Evolutionary conservation across 2,888 invertebrate genomes (phyloP).

Genomic region (Aphidius colemani): DNA sequence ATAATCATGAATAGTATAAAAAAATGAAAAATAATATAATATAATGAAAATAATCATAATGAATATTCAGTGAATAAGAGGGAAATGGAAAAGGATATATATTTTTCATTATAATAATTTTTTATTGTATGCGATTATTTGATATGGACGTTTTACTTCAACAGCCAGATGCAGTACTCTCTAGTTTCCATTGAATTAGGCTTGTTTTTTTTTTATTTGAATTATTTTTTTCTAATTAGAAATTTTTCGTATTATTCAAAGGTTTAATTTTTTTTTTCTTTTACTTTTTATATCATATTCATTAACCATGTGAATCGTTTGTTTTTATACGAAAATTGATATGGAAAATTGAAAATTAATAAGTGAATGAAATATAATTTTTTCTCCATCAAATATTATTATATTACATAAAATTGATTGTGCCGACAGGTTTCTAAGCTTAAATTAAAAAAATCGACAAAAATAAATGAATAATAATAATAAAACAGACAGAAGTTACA

Average conservation of each 20-base stretch:
- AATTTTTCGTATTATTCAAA: not conserved
- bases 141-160: not conserved
- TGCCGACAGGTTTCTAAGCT: not conserved
- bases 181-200: not conserved
- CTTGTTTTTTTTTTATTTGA: not conserved
- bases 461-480: constrained; percentile 10
- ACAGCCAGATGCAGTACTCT: not conserved
- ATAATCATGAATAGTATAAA: constrained; percentile 27
- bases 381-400: no score
- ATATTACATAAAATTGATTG: not conserved
- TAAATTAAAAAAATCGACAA: not conserved
- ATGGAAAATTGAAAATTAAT: no score
- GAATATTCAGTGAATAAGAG: constrained; percentile 1
- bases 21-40: constrained; percentile 13
- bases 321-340: no score
- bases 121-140: constrained; percentile 35
- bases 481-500: constrained; percentile 14
- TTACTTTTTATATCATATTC: not conserved
- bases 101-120: not conserved
- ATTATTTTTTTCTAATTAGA: not conserved
- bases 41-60: not conserved
- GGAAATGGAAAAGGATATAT: constrained; percentile 4
- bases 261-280: not conserved
- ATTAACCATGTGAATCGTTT: not conserved
- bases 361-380: no score